These are phyloP conservation scores for Labia minor DNA, from an alignment of 2,888 invertebrate genomes.

Conservation along the genomic window DNA sequence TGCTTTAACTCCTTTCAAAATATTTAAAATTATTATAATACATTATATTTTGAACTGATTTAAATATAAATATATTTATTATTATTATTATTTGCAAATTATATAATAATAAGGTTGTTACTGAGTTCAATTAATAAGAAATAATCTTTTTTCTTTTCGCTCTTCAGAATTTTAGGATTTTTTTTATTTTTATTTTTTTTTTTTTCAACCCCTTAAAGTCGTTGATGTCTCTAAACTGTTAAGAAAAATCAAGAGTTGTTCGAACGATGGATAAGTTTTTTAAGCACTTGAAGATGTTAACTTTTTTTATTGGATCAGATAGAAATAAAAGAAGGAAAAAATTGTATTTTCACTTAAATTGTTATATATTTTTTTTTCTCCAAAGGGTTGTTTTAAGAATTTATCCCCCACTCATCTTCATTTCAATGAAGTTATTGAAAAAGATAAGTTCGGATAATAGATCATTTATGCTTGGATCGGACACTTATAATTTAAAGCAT, in stretches of 20 bases:
- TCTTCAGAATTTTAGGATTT: not conserved
- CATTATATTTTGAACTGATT: too few relatives aligned
- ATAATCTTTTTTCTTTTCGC: too few relatives aligned
- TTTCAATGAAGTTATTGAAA: not conserved
- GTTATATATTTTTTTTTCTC: not conserved
- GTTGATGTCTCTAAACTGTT: constrained; percentile 3
- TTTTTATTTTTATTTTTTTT: not conserved
- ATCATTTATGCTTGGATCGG: too few relatives aligned
- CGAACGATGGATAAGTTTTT: not conserved
- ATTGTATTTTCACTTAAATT: constrained; percentile 1
- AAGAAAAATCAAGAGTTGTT: not conserved
- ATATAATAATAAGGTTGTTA: too few relatives aligned
- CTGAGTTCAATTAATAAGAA: too few relatives aligned
- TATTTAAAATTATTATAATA: too few relatives aligned
- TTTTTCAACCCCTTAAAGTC: not conserved
- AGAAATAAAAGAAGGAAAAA: not conserved
- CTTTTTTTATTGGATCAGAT: constrained; percentile 8
- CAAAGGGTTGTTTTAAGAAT: not conserved
- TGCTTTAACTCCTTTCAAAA: too few relatives aligned
- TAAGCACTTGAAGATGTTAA: not conserved
- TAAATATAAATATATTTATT: too few relatives aligned
- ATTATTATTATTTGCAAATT: too few relatives aligned
- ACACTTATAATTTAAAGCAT: too few relatives aligned
- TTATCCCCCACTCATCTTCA: not conserved
- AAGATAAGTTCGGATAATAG: not conserved